Evolutionary conservation across 1,140 invertebrate genomes (phyloP).

Genomic region (Phenacoccus solenopsis): DNA sequence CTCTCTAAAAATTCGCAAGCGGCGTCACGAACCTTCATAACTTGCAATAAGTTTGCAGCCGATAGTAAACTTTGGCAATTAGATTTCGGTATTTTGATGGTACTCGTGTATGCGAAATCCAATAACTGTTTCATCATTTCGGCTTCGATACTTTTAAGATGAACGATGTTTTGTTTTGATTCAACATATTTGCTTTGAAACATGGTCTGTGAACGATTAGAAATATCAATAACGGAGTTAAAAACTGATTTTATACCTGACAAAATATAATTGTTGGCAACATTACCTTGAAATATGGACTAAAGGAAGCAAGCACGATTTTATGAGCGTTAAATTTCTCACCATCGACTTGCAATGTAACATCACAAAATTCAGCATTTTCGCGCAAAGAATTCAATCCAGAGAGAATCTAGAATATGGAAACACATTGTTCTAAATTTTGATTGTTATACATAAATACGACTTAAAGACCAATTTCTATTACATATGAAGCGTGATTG

Average conservation of each 20-base stretch:
- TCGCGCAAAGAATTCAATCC: conserved; percentile 40
- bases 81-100: conserved; percentile 38
- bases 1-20: conserved; percentile 41
- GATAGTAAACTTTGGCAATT: conserved; percentile 40
- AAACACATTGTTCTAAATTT: background rate
- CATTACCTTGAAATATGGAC: conserved; percentile 86
- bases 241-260: too few relatives aligned
- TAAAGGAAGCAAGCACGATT: conserved; percentile 80
- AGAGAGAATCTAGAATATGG: conserved; percentile 33
- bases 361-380: conserved; percentile 52
- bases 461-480: background rate
- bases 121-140: conserved; percentile 38
- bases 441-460: background rate
- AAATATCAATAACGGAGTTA: too few relatives aligned
- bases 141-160: conserved; percentile 40
- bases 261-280: too few relatives aligned
- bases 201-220: conserved; percentile 37
- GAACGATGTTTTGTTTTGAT: conserved; percentile 32
- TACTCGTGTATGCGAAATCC: conserved; percentile 44
- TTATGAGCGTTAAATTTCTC: conserved; percentile 82
- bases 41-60: conserved; percentile 44
- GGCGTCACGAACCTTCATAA: conserved; percentile 39
- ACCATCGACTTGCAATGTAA: conserved; percentile 68
- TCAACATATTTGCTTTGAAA: conserved; percentile 41
- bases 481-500: conserved; percentile 30